Conservation (phyloP, 92 coral and sea anemone species). For the Blastomussa wellsi region DNA sequence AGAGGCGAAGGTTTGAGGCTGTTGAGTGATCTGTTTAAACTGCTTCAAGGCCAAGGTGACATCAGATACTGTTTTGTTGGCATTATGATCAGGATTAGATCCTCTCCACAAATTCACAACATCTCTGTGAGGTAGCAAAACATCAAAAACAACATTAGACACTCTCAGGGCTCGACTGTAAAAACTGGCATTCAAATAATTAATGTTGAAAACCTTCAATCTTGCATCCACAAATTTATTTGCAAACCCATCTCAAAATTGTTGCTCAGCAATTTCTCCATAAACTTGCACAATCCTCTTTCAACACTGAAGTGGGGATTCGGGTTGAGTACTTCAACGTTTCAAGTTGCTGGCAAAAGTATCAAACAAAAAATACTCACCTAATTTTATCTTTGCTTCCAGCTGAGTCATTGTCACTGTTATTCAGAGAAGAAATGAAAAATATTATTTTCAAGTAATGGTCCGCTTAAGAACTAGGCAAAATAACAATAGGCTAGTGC, state of each 20-base stretch:
- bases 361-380: conserved; percentile 30
- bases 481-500: too few relatives aligned
- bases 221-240: too few relatives aligned
- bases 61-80: conserved; percentile 73
- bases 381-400: conserved; percentile 75
- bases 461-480: too few relatives aligned
- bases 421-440: background rate
- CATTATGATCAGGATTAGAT: conserved; percentile 72
- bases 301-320: too few relatives aligned
- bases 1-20: conserved; percentile 71
- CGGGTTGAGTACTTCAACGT: too few relatives aligned
- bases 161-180: background rate
- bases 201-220: too few relatives aligned
- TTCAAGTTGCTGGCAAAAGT: too few relatives aligned
- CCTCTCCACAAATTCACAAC: conserved; percentile 79
- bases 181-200: too few relatives aligned
- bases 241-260: too few relatives aligned
- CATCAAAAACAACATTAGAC: background rate
- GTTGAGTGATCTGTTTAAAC: conserved; percentile 61
- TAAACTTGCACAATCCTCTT: too few relatives aligned
- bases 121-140: conserved; percentile 58
- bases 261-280: too few relatives aligned
- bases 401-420: conserved; percentile 68
- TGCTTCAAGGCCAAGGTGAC: conserved; percentile 73
- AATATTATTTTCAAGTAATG: too few relatives aligned